phyloP scores from a whole-genome alignment of 2,797 vertebrate genomes.

The Rhinoraja longicauda region DNA sequence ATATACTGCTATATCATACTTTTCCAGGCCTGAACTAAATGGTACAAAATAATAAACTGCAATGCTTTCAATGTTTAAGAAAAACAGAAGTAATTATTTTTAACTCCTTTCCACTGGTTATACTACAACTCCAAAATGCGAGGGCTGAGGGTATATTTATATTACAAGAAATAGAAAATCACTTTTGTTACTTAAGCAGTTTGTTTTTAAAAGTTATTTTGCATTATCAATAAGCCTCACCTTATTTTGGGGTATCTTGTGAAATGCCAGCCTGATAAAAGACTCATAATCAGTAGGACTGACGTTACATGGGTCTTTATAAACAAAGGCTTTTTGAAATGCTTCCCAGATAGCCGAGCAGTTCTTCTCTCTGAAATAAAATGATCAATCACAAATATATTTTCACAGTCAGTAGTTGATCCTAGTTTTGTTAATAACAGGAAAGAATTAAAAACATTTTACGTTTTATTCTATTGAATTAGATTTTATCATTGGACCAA shows the following conservation, averaged over 20 bases:
- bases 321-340: constrained; percentile 51
- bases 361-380: constrained; percentile 48
- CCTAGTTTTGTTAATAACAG: neutral
- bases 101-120: neutral
- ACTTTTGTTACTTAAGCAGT: neutral
- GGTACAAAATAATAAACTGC: neutral
- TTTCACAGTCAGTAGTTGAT: neutral
- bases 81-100: neutral
- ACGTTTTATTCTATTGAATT: too few relatives aligned
- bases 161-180: neutral
- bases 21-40: neutral
- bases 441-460: neutral
- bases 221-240: constrained; percentile 46
- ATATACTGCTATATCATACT: neutral
- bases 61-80: neutral
- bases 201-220: neutral
- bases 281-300: constrained; percentile 54
- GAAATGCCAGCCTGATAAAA: constrained; percentile 46
- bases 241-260: constrained; percentile 54
- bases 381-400: constrained; percentile 38
- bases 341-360: constrained; percentile 53
- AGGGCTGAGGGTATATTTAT: neutral
- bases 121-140: neutral
- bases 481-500: neutral
- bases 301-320: constrained; percentile 58